Base-by-base conservation (phyloP, 2,888 invertebrate genomes). In the Tanypteryx hageni region DNA sequence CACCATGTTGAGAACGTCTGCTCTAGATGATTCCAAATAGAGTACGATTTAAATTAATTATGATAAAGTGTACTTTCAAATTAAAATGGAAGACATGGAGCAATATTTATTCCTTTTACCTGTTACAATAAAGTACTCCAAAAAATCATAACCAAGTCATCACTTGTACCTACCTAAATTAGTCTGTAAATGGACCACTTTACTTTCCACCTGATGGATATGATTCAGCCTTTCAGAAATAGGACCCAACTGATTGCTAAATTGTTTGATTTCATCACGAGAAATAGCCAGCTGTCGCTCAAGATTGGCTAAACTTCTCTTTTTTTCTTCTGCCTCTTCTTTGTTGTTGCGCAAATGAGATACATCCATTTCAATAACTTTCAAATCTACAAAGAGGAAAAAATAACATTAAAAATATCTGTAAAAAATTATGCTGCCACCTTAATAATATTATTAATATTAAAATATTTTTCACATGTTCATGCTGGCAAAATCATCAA, bases 291-390 rank as follows among this genome's bases (percentile, higher is more conserved):
- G 95, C 94, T 97, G 96, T 0, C 96, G 95, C 94, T 97, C 96
- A 18, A 96, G 95, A n/a, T 97, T 96, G 93, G 96, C 96, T 14
- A 97, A 96, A 92, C 96, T 96, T 0, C 96, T 95, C 93, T 96
- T 96, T 94, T 96, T 96, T 91, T 95, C 96, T 93, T 97, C 96
- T 85, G 97, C 96, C 94, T 96, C 96, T 83, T 96, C 95, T 94
- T 97, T 97, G 68, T 96, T 95, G 92, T 96, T 96, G 93, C 94
- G 94, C 13, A 95, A 93, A 93, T 94, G 94, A 58, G 94, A 94
- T 8, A 95, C 93, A 92, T 95, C 95, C 91, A 94, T 94, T 92
- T 94, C 93, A 93, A 93, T 94, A 59, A 94, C 92, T 93, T 94
- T 94, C 22, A 92, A 14, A 27, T 92, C 93, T 93, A 18, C 9